Percentiles rank a stretch among this genome's conserved stretches.
phyloP scores from a whole-genome alignment of 2,888 invertebrate genomes.

The Mellilla xanthometata region DNA sequence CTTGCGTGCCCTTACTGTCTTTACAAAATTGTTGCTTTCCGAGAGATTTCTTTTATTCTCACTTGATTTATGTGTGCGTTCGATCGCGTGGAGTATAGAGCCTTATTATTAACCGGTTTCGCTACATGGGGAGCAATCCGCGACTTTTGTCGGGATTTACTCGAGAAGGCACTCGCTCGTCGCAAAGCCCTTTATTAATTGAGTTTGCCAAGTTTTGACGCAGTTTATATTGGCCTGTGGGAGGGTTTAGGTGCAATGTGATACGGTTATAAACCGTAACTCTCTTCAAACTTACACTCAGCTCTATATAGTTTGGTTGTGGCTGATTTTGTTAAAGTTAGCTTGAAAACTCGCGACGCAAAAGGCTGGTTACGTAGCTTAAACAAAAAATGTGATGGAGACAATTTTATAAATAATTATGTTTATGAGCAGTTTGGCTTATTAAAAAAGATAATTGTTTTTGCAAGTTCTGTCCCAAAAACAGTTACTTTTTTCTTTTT shows the following conservation, averaged over 20 bases:
- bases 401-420: too few relatives aligned
- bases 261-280: too few relatives aligned
- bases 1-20: conserved; percentile 13
- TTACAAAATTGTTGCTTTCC: conserved; percentile 16
- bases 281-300: too few relatives aligned
- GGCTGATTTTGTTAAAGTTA: too few relatives aligned
- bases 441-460: too few relatives aligned
- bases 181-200: conserved; percentile 32
- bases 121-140: conserved; percentile 33
- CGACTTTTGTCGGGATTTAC: conserved; percentile 39
- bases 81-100: conserved; percentile 30
- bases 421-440: too few relatives aligned
- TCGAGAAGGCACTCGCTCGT: conserved; percentile 24
- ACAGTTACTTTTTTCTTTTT: too few relatives aligned
- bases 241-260: neutral
- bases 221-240: conserved; percentile 4
- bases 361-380: too few relatives aligned
- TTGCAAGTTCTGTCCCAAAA: too few relatives aligned
- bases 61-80: conserved; percentile 44
- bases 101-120: conserved; percentile 44
- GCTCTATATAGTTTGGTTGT: too few relatives aligned
- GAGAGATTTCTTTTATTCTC: conserved; percentile 37
- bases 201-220: conserved; percentile 19
- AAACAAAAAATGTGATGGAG: too few relatives aligned
- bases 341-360: too few relatives aligned